Percentiles rank a stretch among this genome's conserved stretches.
phyloP scores from a whole-genome alignment of 2,797 vertebrate genomes.

The Acipenser transmontanus region DNA sequence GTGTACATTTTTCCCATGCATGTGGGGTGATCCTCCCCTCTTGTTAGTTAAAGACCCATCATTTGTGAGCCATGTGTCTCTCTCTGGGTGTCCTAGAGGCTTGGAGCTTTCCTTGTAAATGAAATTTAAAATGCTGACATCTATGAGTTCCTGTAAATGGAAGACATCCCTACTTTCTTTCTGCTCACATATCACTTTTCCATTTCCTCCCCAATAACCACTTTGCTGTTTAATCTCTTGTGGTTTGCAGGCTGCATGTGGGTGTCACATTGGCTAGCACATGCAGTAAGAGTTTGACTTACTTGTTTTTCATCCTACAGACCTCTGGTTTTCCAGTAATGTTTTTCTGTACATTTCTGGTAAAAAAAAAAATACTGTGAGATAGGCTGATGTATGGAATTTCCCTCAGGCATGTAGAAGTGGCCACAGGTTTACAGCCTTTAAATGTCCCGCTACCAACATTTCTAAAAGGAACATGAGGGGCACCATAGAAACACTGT shows the following conservation, averaged over 20 bases:
- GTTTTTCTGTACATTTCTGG: slow-evolving; percentile 11
- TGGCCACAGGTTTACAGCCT: no score
- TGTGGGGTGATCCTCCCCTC: slow-evolving; percentile 24
- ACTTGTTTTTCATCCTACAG: slow-evolving; percentile 32
- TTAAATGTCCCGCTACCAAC: no score
- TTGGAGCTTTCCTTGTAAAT: slow-evolving; percentile 1
- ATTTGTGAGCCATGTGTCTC: slow-evolving; percentile 5
- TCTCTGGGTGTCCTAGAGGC: neutral
- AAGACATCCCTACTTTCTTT: slow-evolving; percentile 4
- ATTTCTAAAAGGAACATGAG: no score
- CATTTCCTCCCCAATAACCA: slow-evolving; percentile 21
- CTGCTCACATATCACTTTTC: slow-evolving; percentile 11
- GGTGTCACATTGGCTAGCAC: slow-evolving; percentile 34
- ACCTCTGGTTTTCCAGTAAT: slow-evolving; percentile 5
- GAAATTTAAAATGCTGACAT: slow-evolving; percentile 8
- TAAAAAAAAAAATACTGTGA: slow-evolving; percentile 10
- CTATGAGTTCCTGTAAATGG: neutral
- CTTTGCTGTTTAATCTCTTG: slow-evolving; percentile 22
- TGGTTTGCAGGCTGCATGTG: slow-evolving; percentile 35
- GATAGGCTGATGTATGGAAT: neutral
- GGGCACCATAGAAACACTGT: no score
- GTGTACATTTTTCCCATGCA: slow-evolving; percentile 32
- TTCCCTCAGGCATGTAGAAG: neutral
- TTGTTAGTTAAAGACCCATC: slow-evolving; percentile 1
- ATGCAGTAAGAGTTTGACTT: slow-evolving; percentile 22